Conservation (phyloP, 2,797 vertebrate genomes). For the Sebastiscus tertius region DNA sequence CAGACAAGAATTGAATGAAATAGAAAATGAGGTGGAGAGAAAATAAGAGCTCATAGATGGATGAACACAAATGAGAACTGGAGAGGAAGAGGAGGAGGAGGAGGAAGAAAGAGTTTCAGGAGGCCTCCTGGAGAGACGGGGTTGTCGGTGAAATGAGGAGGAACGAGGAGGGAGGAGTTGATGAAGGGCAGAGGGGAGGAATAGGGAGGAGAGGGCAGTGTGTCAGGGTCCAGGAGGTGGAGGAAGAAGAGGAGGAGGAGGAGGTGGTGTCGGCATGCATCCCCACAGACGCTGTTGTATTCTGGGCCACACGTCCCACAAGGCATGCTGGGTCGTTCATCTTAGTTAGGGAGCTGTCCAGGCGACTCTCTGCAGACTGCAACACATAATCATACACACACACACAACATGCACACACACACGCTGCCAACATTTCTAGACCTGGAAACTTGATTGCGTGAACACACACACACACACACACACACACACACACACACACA, state of each 20-base stretch:
- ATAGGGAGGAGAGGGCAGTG: neutral
- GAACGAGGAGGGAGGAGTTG: conserved; percentile 6
- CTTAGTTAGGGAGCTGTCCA: conserved; percentile 77
- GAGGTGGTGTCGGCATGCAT: conserved; percentile 1
- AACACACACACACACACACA: conserved; percentile 32
- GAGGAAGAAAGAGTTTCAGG: neutral
- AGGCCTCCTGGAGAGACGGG: neutral
- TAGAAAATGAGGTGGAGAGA: neutral
- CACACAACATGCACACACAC: neutral
- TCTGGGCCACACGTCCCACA: conserved; percentile 64
- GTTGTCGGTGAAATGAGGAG: conserved; percentile 6
- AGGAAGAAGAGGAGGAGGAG: neutral
- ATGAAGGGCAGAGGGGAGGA: conserved; percentile 15
- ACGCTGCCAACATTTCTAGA: neutral
- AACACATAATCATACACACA: conserved; percentile 46
- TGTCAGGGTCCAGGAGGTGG: conserved; percentile 23
- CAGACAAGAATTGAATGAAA: too few species aligned
- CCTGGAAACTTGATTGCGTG: conserved; percentile 6
- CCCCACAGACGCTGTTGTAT: conserved; percentile 54
- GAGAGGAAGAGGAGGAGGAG: neutral
- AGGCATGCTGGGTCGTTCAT: conserved; percentile 69
- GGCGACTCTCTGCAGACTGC: conserved; percentile 30
- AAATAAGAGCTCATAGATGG: neutral
- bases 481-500: conserved; percentile 24
- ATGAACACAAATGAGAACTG: neutral